These are phyloP conservation scores for Haplochromis burtoni DNA, from an alignment of 2,113 vertebrate species.

Conservation along the genomic window DNA sequence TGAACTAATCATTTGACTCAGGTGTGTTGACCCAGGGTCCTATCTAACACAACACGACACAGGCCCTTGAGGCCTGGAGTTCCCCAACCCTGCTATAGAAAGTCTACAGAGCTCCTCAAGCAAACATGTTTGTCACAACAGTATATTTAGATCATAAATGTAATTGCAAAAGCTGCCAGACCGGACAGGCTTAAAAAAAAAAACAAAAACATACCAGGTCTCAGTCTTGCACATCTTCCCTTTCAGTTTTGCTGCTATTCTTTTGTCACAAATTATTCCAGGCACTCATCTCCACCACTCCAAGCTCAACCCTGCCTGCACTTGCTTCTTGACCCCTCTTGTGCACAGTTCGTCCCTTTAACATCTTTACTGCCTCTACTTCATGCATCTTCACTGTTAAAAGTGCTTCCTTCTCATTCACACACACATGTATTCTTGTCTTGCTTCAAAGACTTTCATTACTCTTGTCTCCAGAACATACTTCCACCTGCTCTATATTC, in stretches of 20 bases:
- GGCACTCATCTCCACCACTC: neutral
- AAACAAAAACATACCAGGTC: neutral
- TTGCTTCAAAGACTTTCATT: neutral
- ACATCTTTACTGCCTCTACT: neutral
- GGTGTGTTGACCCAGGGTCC: neutral
- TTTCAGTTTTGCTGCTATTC: neutral
- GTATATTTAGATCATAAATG: neutral
- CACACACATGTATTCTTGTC: accelerated
- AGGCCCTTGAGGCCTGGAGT: neutral
- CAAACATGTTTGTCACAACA: neutral
- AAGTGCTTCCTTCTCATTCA: neutral
- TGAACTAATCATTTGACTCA: neutral
- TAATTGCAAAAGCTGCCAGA: neutral
- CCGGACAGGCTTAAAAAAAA: accelerated
- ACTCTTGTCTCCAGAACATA: neutral
- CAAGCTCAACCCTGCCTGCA: neutral
- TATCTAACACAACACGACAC: neutral
- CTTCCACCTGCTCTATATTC: neutral
- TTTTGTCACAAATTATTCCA: neutral
- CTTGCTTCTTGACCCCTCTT: neutral
- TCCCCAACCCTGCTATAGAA: neutral
- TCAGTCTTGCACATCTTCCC: neutral
- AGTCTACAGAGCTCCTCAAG: neutral
- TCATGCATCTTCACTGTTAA: neutral
- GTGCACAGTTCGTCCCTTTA: neutral